Base-by-base conservation (phyloP, 1,140 invertebrate species). In the Dendroctonus ponderosae region DNA sequence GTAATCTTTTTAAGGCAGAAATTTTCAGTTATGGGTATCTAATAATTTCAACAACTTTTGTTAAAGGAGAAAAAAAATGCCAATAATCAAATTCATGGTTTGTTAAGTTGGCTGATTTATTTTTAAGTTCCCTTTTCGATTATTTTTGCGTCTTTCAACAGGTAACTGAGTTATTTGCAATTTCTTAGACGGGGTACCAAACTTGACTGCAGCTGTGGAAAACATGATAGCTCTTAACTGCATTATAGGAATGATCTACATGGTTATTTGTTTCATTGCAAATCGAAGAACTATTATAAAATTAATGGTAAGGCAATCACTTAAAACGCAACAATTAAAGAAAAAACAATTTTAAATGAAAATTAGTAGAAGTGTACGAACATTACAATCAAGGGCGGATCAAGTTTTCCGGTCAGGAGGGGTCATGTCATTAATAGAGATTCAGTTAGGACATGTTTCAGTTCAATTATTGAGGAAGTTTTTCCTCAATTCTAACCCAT, bases 181-280 rank as follows among this genome's bases (percentile, higher is more conserved):
- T 26, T 26, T 3, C 26, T 26, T 14, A 71, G 70, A 71, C 6
- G 52, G 50, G 7, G 26, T 62, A 4, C 51, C 54, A 39, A 64
- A 69, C 38, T 39, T 73, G 40, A 65, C 63, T 5, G 43, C 44
- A 41, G 37, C 66, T n/a, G 69, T 70, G 5, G 70, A 73, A 62
- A 68, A 68, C n/a, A 49, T 73, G 43, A 68, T 73, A 7, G 72
- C 72, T 6, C 37, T 69, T 42, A 67, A 57, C 40, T 73, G 72
- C 57, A 67, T 73, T 9, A 58, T 70, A 6, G 72, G 70, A 14
- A 71, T 71, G 67, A 61, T 70, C n/a, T 73, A 73, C 53, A 73
- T 73, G 70, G 65, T 65, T 5, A 66, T 70, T 26, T 73, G 72
- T 54, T 73, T 73, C 49, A 56, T 69, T 9, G 53, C 50, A 40